phyloP scores from a whole-genome alignment of 2,797 vertebrate species.

The Buphagus erythrorhynchus region DNA sequence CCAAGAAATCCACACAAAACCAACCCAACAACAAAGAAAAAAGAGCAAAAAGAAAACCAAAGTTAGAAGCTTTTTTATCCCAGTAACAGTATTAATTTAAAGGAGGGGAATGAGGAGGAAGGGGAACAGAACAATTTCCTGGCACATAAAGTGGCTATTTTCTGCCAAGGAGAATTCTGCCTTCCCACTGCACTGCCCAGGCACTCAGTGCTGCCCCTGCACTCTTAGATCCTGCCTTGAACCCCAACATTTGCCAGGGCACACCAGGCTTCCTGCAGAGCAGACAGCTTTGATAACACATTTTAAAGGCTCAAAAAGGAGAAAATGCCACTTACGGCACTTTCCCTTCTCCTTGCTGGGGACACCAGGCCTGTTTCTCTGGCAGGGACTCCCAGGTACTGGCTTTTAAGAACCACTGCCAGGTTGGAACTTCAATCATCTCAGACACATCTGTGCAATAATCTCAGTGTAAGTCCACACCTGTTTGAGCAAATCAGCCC shows the following conservation, averaged over 20 bases:
- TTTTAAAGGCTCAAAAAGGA: neutral
- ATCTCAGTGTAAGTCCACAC: neutral
- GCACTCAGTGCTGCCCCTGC: neutral
- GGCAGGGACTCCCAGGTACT: neutral
- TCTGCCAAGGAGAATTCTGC: neutral
- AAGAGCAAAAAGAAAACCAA: neutral
- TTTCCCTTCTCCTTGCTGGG: neutral
- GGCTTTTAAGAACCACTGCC: neutral
- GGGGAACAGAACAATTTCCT: neutral
- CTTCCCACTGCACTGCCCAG: neutral
- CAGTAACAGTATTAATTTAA: neutral
- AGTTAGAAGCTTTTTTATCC: neutral
- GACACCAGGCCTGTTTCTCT: neutral
- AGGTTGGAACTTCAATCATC: neutral
- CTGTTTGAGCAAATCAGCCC: neutral
- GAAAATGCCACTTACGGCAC: neutral
- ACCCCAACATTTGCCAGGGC: neutral
- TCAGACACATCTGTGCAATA: neutral
- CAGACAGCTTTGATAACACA: neutral
- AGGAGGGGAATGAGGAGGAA: neutral
- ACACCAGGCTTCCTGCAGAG: neutral
- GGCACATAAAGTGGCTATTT: rapidly evolving
- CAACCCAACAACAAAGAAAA: neutral
- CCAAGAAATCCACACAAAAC: rapidly evolving
- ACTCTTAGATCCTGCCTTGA: neutral